A percentile compares a stretch with the other conserved stretches of the same genome.
Evolutionary conservation across 1,140 invertebrate species (phyloP).

Genomic region (Drosophila navojoa): DNA sequence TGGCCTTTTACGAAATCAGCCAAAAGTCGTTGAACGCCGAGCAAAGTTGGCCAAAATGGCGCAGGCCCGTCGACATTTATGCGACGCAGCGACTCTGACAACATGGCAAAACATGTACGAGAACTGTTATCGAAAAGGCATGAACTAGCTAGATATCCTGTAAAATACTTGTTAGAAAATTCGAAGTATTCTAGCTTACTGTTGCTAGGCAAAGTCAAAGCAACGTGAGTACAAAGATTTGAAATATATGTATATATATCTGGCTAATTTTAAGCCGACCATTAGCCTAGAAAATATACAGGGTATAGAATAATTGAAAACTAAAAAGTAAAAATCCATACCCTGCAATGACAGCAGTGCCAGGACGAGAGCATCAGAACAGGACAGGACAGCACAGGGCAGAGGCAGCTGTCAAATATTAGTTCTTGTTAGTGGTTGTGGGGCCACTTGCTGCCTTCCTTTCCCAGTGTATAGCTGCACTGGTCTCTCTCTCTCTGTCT

Average conservation of each 20-base stretch:
- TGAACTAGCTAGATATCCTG: not conserved
- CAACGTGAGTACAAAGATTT: no score
- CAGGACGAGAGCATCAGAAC: conserved; percentile 7
- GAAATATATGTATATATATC: no score
- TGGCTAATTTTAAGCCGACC: no score
- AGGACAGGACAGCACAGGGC: not conserved
- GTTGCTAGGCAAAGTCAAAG: no score
- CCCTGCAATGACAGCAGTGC: conserved; percentile 6
- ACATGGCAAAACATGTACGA: conserved; percentile 2
- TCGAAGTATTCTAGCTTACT: no score
- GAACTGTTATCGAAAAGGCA: not conserved
- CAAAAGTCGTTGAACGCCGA: conserved; percentile 73
- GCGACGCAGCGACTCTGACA: conserved; percentile 31
- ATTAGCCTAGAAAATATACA: no score
- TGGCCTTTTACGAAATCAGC: conserved; percentile 77
- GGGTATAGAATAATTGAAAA: conserved; percentile 2
- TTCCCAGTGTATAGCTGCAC: not conserved
- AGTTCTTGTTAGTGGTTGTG: conserved; percentile 55
- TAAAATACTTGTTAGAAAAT: not conserved
- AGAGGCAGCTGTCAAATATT: conserved; percentile 57
- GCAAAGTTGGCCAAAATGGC: conserved; percentile 48
- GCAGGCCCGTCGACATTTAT: conserved; percentile 53
- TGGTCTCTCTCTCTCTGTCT: not conserved
- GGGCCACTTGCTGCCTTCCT: conserved; percentile 36
- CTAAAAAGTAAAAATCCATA: not conserved